Base-by-base conservation (phyloP, 1,140 invertebrate genomes). In the Drosophila melanica region DNA sequence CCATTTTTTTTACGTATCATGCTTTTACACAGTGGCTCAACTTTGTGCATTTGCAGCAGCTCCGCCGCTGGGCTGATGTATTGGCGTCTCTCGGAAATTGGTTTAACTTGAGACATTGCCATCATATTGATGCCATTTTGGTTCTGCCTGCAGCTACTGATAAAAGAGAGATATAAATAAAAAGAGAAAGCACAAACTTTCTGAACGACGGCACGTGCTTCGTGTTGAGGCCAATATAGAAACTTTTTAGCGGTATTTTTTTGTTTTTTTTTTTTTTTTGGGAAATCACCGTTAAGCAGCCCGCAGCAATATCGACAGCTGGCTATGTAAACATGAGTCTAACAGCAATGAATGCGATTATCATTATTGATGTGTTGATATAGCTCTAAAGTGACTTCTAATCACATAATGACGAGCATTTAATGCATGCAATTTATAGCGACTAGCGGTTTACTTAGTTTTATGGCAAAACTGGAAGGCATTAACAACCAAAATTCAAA, bases 261-360 rank as follows among this genome's bases (percentile, higher is more conserved):
- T 44, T 37, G 3, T 18, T 14, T 11, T 30, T 27, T 14, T 11
- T 30, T 27, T 9, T 42, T 3, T 6, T n/a, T 41, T 41, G 8
- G 10, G n/a, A 16, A 14, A 11, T 27, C 16, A 18, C 30, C 11
- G 27, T 27, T 11, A 27, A 20, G 23, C 47, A 41, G 45, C 51
- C 75, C 63, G 59, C 62, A 75, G 66, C 79, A 23, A 71, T 64
- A 63, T 68, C 75, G 78, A 81, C 81, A 87, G 81, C 82, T 85
- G 81, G 67, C 79, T 72, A 41, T 47, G 70, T 73, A 60, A 73
- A 62, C 69, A 72, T 67, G 63, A 59, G 69, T 59, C 39, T 39
- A 58, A 35, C 65, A 66, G 53, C 58, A 66, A 76, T 65, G 67
- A 68, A 87, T 69, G 57, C 65, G 75, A 75, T 64, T 73, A 68